Evolutionary conservation across 2,888 invertebrate species (phyloP).

Genomic region (Nomada ferruginata): DNA sequence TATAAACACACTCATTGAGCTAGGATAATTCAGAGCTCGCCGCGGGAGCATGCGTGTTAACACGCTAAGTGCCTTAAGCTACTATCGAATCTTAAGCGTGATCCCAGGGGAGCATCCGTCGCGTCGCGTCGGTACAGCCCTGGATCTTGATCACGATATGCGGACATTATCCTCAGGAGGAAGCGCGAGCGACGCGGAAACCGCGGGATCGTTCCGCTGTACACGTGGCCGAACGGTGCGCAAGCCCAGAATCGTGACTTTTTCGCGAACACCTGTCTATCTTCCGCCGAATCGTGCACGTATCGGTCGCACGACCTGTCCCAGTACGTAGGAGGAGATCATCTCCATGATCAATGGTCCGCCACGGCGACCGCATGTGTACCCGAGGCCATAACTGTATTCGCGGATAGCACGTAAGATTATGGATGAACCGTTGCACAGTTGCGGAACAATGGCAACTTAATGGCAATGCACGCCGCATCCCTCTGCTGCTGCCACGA

Average conservation of each 20-base stretch:
- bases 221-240: conserved; percentile 21
- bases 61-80: not conserved
- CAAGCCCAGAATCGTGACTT: conserved; percentile 55
- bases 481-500: conserved; percentile 46
- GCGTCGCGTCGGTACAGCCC: conserved; percentile 4
- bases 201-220: conserved; percentile 37
- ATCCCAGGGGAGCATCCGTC: not conserved
- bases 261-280: conserved; percentile 70
- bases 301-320: conserved; percentile 79
- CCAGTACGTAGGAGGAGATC: conserved; percentile 72
- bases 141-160: conserved; percentile 48
- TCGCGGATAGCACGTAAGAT: conserved; percentile 74
- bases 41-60: not conserved
- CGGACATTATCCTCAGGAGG: conserved; percentile 48
- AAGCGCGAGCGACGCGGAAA: conserved; percentile 55
- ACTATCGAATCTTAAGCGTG: not conserved
- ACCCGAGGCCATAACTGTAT: conserved; percentile 81
- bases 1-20: too few species aligned
- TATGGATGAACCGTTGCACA: conserved; percentile 80
- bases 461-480: conserved; percentile 69
- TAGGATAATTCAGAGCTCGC: too few species aligned
- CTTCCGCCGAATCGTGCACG: conserved; percentile 72
- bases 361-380: conserved; percentile 69
- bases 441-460: conserved; percentile 77
- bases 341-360: conserved; percentile 78